A percentile compares a stretch with the other conserved stretches of the same genome.
phyloP scores from a whole-genome alignment of 2,888 invertebrate genomes.

The Capitulum mitella region DNA sequence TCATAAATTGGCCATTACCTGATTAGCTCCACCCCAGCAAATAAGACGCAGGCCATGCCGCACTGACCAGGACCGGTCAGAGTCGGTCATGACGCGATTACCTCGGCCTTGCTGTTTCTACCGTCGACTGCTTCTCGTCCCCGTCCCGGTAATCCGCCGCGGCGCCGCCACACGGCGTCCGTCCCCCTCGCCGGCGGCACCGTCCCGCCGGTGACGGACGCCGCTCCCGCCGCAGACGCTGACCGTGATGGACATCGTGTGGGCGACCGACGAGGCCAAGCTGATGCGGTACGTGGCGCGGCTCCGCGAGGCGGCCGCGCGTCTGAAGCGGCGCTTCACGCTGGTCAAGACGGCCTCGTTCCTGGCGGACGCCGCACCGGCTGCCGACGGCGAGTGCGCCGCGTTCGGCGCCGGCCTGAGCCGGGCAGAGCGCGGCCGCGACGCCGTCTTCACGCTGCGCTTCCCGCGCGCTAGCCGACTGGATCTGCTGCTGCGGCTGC shows the following conservation, averaged over 20 bases:
- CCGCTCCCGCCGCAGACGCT: neutral
- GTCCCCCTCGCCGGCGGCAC: too few relatives aligned
- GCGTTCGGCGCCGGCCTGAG: slow-evolving; percentile 36
- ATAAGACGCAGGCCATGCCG: too few relatives aligned
- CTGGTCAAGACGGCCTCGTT: slow-evolving; percentile 6
- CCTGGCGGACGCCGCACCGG: neutral
- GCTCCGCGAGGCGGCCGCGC: neutral
- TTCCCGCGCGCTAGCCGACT: slow-evolving; percentile 26
- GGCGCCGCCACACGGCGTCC: too few relatives aligned
- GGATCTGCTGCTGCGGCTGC: slow-evolving; percentile 35
- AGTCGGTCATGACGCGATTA: too few relatives aligned
- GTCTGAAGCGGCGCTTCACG: slow-evolving; percentile 4
- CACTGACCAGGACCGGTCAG: too few relatives aligned
- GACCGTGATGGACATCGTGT: neutral
- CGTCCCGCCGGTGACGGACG: neutral
- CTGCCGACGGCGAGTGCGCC: neutral
- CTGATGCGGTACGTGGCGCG: neutral
- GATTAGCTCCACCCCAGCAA: too few relatives aligned
- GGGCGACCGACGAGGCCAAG: neutral
- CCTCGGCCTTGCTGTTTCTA: too few relatives aligned
- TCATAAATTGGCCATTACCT: too few relatives aligned
- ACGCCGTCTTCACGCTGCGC: slow-evolving; percentile 34
- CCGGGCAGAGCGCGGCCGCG: slow-evolving; percentile 32
- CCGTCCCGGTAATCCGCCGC: too few relatives aligned
- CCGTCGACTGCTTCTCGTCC: too few relatives aligned